phyloP scores from a whole-genome alignment of 2,888 invertebrate species.

The Clivina fossor region DNA sequence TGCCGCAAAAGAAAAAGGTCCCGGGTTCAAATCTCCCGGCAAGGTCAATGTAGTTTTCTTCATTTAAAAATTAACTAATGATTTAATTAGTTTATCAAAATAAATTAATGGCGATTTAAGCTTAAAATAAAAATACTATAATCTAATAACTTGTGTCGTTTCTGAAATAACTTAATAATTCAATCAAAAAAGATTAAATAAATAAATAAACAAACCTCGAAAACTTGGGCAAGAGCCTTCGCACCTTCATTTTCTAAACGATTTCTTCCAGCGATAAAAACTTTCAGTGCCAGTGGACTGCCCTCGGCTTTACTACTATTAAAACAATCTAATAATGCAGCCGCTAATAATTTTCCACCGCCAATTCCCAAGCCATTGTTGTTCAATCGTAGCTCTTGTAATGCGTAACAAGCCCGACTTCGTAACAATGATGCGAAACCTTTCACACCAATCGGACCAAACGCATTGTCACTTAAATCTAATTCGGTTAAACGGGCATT shows the following conservation, averaged over 20 bases:
- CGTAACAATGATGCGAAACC: conserved; percentile 81
- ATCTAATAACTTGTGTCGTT: no score
- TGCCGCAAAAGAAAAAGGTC: no score
- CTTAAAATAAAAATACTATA: no score
- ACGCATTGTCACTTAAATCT: conserved; percentile 96
- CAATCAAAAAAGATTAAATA: no score
- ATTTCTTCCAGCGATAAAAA: conserved; percentile 92
- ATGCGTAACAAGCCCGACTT: conserved; percentile 80
- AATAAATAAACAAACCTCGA: no score
- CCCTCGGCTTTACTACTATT: conserved; percentile 66
- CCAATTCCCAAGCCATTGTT: conserved; percentile 94
- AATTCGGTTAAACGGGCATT: conserved; percentile 78
- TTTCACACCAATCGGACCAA: conserved; percentile 92
- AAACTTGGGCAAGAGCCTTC: conserved; percentile 78
- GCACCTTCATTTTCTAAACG: conserved; percentile 94
- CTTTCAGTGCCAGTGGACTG: conserved; percentile 71
- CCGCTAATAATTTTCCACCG: conserved; percentile 82
- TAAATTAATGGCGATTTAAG: no score
- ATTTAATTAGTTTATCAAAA: no score
- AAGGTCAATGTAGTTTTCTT: no score
- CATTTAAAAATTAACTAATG: no score
- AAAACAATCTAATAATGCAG: conserved; percentile 71
- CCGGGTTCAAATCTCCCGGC: no score
- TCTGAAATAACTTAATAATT: no score
- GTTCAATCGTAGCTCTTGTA: conserved; percentile 82